A percentile compares a stretch with the other conserved stretches of the same genome.
Evolutionary conservation across 2,797 vertebrate species (phyloP).

Genomic region (Corythornis leucogaster): DNA sequence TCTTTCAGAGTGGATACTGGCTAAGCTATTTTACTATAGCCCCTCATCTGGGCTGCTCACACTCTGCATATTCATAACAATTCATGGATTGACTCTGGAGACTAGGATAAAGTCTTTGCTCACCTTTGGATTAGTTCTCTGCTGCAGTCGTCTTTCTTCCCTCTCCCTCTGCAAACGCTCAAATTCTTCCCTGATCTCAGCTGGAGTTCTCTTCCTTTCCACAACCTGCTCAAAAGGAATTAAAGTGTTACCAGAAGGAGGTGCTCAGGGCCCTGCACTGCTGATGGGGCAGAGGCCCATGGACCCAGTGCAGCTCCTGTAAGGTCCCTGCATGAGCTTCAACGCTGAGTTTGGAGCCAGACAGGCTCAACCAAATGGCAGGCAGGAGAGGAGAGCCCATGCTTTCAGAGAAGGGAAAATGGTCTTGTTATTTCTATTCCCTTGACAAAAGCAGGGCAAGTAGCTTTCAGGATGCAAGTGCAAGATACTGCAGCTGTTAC

Average conservation of each 20-base stretch:
- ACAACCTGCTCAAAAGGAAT: conserved; percentile 85
- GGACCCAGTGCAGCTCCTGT: background rate
- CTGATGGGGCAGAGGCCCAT: accelerated
- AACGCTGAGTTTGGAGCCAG: background rate
- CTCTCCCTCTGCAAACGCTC: conserved; percentile 94
- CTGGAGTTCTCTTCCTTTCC: conserved; percentile 92
- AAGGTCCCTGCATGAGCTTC: background rate
- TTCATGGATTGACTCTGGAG: background rate
- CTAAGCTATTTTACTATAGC: background rate
- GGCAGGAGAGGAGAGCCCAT: background rate
- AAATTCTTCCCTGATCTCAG: conserved; percentile 96
- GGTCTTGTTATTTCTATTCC: background rate
- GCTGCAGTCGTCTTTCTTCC: conserved; percentile 93
- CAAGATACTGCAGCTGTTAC: background rate
- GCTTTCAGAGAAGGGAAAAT: background rate
- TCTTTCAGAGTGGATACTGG: background rate
- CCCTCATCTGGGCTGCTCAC: background rate
- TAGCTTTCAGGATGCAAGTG: background rate
- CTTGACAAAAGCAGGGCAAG: background rate
- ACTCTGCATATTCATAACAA: background rate
- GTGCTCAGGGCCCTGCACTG: background rate
- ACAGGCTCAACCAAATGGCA: background rate
- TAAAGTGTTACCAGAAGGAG: background rate
- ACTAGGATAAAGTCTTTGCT: background rate
- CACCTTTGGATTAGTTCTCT: conserved; percentile 98